phyloP scores from a whole-genome alignment of 2,113 vertebrate genomes.

The Ovis canadensis region DNA sequence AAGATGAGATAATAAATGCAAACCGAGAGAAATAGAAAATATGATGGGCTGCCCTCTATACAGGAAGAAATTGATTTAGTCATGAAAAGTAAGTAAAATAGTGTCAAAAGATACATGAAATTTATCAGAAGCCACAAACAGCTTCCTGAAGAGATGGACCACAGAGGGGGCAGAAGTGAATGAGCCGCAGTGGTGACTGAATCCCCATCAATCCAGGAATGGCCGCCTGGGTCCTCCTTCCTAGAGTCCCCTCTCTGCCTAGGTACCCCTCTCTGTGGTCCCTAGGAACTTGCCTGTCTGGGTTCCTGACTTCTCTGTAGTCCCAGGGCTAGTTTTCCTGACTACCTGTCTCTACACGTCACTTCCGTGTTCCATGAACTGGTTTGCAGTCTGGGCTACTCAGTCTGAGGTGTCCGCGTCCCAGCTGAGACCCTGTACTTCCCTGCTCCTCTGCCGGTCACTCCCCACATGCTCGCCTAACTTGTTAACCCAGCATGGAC shows the following conservation, averaged over 20 bases:
- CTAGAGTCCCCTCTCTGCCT: background rate
- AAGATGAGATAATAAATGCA: background rate
- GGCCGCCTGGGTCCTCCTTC: too few relatives aligned
- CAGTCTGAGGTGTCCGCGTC: background rate
- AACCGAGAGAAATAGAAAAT: background rate
- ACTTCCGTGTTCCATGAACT: background rate
- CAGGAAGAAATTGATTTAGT: background rate
- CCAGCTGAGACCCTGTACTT: background rate
- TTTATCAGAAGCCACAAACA: background rate
- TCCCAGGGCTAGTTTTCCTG: background rate
- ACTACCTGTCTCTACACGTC: background rate
- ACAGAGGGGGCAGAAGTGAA: background rate
- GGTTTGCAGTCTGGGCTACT: background rate
- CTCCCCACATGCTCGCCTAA: background rate
- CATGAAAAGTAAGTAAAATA: background rate
- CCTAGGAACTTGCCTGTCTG: background rate
- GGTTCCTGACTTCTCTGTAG: background rate
- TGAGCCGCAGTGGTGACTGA: accelerated
- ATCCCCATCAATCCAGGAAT: accelerated
- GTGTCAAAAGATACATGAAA: background rate
- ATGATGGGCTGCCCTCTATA: background rate
- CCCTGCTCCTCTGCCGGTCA: background rate
- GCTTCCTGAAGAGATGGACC: background rate
- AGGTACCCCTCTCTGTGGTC: background rate
- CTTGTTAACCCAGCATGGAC: background rate